These are phyloP conservation scores for Sphenopsis melanotis DNA, from an alignment of 2,797 vertebrate genomes.

Conservation along the genomic window DNA sequence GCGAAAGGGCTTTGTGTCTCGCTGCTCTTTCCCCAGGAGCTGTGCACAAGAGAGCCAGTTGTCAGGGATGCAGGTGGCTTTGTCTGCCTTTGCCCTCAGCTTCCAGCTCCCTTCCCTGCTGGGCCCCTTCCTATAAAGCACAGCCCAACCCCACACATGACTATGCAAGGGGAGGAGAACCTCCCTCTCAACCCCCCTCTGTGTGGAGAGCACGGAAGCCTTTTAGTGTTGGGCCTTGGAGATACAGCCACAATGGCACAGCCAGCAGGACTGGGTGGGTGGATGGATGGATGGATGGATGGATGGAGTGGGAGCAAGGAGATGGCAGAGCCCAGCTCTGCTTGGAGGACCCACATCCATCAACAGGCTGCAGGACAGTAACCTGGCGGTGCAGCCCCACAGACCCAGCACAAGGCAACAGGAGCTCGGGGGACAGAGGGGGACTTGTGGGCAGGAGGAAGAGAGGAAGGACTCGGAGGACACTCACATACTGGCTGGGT, in stretches of 20 bases:
- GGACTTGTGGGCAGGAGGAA: neutral
- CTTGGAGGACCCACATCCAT: fast-evolving
- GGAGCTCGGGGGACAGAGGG: fast-evolving
- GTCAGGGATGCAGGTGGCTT: neutral
- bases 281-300: neutral
- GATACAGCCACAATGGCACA: neutral
- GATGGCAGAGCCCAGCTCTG: neutral
- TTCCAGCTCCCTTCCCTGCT: neutral
- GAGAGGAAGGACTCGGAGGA: neutral
- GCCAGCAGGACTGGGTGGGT: neutral
- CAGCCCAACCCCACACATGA: neutral
- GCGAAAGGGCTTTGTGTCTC: neutral
- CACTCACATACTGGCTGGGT: constrained; percentile 68
- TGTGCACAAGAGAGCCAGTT: neutral
- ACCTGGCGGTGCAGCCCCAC: fast-evolving
- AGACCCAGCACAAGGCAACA: neutral
- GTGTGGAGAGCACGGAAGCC: neutral
- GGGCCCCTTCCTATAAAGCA: neutral
- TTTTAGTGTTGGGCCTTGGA: neutral
- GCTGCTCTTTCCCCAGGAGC: neutral
- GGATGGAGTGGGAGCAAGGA: neutral
- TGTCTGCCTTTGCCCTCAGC: neutral
- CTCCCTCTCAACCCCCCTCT: neutral
- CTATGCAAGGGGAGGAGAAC: neutral
- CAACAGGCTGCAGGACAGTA: neutral